These are phyloP conservation scores for Trematomus loennbergii DNA, from an alignment of 2,113 vertebrate species.

Conservation along the genomic window DNA sequence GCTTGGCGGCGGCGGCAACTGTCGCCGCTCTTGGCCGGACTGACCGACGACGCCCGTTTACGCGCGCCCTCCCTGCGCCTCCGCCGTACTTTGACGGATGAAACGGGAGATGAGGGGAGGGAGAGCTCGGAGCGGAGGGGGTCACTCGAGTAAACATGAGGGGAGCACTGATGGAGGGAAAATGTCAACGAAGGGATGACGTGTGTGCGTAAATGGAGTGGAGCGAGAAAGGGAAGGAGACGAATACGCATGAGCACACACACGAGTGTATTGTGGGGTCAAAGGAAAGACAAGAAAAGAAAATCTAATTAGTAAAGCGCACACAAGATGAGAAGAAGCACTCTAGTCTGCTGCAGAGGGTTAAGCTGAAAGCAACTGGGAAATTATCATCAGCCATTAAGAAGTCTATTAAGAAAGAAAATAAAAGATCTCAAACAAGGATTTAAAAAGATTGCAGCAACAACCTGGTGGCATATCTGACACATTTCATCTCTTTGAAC, in stretches of 20 bases:
- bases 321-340: conserved; percentile 77
- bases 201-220: conserved; percentile 53
- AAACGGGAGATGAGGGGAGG: conserved; percentile 83
- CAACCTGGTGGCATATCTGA: not conserved
- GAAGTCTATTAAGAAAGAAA: conserved; percentile 27
- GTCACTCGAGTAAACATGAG: conserved; percentile 83
- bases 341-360: conserved; percentile 65
- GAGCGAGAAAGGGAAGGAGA: conserved; percentile 47
- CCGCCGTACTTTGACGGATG: conserved; percentile 88
- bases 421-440: conserved; percentile 19
- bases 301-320: conserved; percentile 94
- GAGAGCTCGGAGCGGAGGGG: conserved; percentile 84
- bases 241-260: conserved; percentile 74
- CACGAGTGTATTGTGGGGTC: conserved; percentile 88
- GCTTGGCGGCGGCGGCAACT: conserved; percentile 75
- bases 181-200: conserved; percentile 68
- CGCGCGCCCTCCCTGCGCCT: conserved; percentile 88
- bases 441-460: conserved; percentile 29
- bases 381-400: conserved; percentile 57
- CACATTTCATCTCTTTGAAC: not conserved
- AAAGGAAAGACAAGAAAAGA: conserved; percentile 93
- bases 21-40: conserved; percentile 72
- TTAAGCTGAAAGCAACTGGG: conserved; percentile 73
- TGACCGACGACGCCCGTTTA: conserved; percentile 79
- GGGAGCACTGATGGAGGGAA: conserved; percentile 79